Percentiles rank a stretch among this genome's conserved stretches.
Evolutionary conservation across 2,888 invertebrate genomes (phyloP).

Genomic region (Agrilus cyanescens): DNA sequence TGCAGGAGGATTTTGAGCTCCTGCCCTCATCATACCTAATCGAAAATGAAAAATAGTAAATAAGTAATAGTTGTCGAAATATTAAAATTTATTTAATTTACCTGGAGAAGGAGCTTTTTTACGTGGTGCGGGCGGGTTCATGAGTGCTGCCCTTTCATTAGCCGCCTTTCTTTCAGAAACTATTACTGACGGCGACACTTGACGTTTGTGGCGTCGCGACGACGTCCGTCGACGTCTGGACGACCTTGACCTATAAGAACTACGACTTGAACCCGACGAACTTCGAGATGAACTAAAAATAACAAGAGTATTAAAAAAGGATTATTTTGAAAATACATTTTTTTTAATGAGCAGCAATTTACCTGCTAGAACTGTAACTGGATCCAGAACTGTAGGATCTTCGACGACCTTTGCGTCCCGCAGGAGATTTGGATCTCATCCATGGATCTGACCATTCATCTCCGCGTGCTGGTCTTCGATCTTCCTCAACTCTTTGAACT

Average conservation of each 20-base stretch:
- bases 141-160: conserved; percentile 54
- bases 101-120: conserved; percentile 40
- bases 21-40: conserved; percentile 38
- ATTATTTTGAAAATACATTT: neutral
- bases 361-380: conserved; percentile 52
- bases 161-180: conserved; percentile 52
- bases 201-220: conserved; percentile 18
- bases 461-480: conserved; percentile 38
- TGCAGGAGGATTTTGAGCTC: conserved; percentile 48
- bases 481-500: conserved; percentile 52
- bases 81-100: conserved; percentile 15
- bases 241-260: conserved; percentile 37
- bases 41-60: neutral
- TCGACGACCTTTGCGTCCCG: conserved; percentile 42
- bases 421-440: conserved; percentile 66
- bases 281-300: conserved; percentile 30
- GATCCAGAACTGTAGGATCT: conserved; percentile 64
- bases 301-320: conserved; percentile 3
- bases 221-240: conserved; percentile 15
- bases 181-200: conserved; percentile 50
- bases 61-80: neutral
- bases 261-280: conserved; percentile 29
- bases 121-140: conserved; percentile 64
- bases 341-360: conserved; percentile 15
- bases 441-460: conserved; percentile 96